Conservation (phyloP, 2,797 vertebrate species). For the Cottoperca gobio region DNA sequence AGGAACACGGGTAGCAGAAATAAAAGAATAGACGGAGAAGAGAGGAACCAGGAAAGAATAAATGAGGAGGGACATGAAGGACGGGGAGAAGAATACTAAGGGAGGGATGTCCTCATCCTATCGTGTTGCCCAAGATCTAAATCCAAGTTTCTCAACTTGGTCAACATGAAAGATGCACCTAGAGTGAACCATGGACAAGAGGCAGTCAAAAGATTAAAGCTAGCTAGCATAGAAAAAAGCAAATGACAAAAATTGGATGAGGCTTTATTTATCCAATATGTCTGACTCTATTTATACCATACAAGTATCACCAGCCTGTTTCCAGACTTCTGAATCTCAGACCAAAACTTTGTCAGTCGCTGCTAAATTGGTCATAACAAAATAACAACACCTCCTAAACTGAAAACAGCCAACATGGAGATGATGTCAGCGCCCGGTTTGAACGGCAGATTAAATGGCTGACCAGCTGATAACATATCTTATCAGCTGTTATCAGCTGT, state of each 20-base stretch:
- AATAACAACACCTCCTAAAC: neutral
- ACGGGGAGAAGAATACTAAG: neutral
- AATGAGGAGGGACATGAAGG: neutral
- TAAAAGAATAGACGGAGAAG: conserved; percentile 21
- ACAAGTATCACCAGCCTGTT: too few species aligned
- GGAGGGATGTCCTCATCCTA: conserved; percentile 15
- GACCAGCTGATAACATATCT: too few species aligned
- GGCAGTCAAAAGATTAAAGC: conserved; percentile 86
- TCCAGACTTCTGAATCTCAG: neutral
- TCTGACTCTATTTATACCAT: neutral
- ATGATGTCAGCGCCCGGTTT: too few species aligned
- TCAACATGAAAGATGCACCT: conserved; percentile 80
- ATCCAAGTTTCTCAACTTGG: neutral
- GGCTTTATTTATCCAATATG: neutral
- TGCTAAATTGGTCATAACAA: neutral
- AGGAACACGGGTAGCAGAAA: conserved; percentile 30
- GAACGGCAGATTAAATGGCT: too few species aligned
- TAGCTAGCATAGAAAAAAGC: neutral
- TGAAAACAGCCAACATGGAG: neutral
- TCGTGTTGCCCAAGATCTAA: neutral
- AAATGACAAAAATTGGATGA: neutral
- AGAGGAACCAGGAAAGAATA: neutral
- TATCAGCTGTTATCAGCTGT: too few species aligned
- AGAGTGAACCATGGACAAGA: conserved; percentile 82
- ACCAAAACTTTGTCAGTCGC: neutral